Conservation (phyloP, 2,113 vertebrate genomes). For the Epinephelus fuscoguttatus region DNA sequence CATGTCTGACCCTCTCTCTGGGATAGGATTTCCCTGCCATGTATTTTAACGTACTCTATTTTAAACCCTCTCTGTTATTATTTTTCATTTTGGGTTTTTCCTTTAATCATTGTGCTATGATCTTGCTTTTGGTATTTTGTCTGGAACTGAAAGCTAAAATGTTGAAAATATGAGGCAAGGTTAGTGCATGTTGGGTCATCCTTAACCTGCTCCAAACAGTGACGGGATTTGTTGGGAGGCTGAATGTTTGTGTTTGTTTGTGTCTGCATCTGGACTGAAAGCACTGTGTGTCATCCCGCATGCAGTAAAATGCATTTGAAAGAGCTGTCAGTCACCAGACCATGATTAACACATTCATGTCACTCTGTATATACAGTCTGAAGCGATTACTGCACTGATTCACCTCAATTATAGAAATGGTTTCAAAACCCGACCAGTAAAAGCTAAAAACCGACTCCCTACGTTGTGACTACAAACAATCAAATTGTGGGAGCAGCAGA, state of each 20-base stretch:
- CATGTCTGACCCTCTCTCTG: constrained; percentile 80
- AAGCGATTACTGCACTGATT: constrained; percentile 16
- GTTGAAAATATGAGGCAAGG: constrained; percentile 55
- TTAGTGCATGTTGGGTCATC: constrained; percentile 18
- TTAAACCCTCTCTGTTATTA: constrained; percentile 86
- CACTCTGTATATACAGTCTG: background rate
- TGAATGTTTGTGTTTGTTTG: constrained; percentile 1
- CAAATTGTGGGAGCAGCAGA: constrained; percentile 25
- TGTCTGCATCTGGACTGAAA: constrained; percentile 13
- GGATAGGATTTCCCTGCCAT: constrained; percentile 83
- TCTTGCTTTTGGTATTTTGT: constrained; percentile 78
- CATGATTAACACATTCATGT: background rate
- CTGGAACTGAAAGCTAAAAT: constrained; percentile 68
- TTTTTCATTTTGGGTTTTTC: constrained; percentile 85
- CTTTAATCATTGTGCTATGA: constrained; percentile 81
- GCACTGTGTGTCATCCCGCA: background rate
- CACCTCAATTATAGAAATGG: constrained; percentile 33
- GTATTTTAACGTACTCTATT: constrained; percentile 84
- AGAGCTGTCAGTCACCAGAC: background rate
- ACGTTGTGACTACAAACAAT: constrained; percentile 47
- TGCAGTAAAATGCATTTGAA: background rate
- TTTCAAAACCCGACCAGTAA: constrained; percentile 25
- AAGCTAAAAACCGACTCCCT: constrained; percentile 20
- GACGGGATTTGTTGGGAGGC: background rate
- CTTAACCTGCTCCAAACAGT: background rate